Evolutionary conservation across 2,113 vertebrate genomes (phyloP).

Genomic region (Brachionichthys hirsutus): DNA sequence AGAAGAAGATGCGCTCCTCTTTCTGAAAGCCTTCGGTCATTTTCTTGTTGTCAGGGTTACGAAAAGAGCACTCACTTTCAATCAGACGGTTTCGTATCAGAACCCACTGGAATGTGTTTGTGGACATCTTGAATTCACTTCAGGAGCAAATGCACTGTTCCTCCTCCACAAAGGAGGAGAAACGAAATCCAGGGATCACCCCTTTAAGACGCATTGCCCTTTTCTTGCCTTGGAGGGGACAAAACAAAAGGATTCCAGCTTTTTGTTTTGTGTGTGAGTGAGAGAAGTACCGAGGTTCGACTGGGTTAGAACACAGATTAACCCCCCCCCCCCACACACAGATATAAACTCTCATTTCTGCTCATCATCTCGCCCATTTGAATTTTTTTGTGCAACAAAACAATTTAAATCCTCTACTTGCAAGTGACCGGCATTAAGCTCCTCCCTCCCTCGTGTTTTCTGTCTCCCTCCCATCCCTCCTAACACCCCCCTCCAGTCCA

Average conservation of each 20-base stretch:
- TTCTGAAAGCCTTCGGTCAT: slow-evolving; percentile 29
- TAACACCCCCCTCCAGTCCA: slow-evolving; percentile 22
- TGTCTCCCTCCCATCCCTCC: neutral
- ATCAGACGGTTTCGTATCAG: slow-evolving; percentile 43
- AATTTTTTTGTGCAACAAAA: slow-evolving; percentile 90
- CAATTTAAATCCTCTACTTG: slow-evolving; percentile 96
- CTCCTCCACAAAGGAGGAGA: slow-evolving; percentile 39
- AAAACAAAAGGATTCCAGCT: slow-evolving; percentile 67
- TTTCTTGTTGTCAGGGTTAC: slow-evolving; percentile 55
- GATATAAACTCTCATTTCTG: slow-evolving; percentile 14
- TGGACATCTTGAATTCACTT: slow-evolving; percentile 64
- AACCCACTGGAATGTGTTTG: slow-evolving; percentile 60
- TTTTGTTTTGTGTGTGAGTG: slow-evolving; percentile 48
- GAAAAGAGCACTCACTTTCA: slow-evolving; percentile 50
- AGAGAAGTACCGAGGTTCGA: slow-evolving; percentile 52
- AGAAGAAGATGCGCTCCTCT: slow-evolving; percentile 29
- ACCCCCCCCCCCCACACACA: slow-evolving; percentile 19
- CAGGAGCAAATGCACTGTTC: slow-evolving; percentile 40
- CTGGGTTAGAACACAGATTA: slow-evolving; percentile 72
- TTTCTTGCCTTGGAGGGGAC: slow-evolving; percentile 64
- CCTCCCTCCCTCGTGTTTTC: slow-evolving; percentile 19
- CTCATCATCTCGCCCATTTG: slow-evolving; percentile 86
- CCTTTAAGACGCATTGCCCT: slow-evolving; percentile 65
- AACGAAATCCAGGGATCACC: slow-evolving; percentile 62
- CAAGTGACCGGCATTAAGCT: slow-evolving; percentile 57